Evolutionary conservation across 2,797 vertebrate genomes (phyloP).

Genomic region (Lerista edwardsae): DNA sequence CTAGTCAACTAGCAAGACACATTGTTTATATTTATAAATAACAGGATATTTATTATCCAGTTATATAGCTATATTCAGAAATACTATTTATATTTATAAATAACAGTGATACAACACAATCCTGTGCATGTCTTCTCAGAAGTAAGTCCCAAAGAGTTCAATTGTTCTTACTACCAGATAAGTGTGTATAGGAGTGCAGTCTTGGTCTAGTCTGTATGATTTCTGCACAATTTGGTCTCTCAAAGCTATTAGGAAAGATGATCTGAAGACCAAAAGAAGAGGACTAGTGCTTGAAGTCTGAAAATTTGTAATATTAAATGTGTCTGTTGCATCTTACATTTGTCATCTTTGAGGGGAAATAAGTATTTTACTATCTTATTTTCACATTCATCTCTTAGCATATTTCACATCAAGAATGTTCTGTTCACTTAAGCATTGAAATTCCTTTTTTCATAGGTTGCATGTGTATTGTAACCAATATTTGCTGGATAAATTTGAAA

Average conservation of each 20-base stretch:
- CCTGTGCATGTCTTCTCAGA: too few species aligned
- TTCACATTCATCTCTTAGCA: not conserved
- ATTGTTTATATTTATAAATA: not conserved
- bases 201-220: not conserved
- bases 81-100: too few species aligned
- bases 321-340: not conserved
- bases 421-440: not conserved
- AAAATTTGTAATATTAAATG: not conserved
- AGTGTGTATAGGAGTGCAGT: too few species aligned
- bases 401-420: not conserved
- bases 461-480: not conserved
- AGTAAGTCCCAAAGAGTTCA: too few species aligned
- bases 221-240: not conserved
- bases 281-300: not conserved
- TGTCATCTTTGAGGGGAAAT: not conserved
- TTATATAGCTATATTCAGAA: too few species aligned
- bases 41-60: too few species aligned
- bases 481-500: not conserved
- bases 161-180: too few species aligned
- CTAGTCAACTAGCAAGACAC: not conserved
- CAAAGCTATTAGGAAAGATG: not conserved
- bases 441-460: not conserved
- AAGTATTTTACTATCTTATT: not conserved
- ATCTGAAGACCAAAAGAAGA: not conserved
- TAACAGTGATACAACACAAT: not conserved